Evolutionary conservation across 2,797 vertebrate species (phyloP), one percentile per base, ranked within the genome.

Genomic region (Babyrousa celebensis): DNA sequence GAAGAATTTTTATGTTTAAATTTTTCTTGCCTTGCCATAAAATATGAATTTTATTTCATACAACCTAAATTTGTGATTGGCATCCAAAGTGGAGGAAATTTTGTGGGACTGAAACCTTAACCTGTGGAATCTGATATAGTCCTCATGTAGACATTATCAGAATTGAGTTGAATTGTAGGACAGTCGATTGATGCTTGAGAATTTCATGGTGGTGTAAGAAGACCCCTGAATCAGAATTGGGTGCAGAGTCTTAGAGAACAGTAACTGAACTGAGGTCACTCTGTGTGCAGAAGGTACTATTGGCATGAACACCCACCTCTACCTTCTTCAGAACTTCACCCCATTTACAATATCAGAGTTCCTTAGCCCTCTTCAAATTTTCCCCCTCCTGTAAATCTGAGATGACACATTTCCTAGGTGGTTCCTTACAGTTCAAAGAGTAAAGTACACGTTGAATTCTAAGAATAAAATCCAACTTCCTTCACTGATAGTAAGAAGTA

Each of bases 381-480:
- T 27, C 54, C 27, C 68, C 8, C 43, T 48, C 7, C 36, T 75
- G 16, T 60, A 56, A 63, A 71, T 43, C 20, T 16, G 48, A 79
- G 27, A 84, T 29, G 15, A 62, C 17, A 21, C 3, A 48, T 60
- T 94, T 85, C 68, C 54, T 92, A 60, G 25, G 20, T n/a, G n/a
- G 60, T 65, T 40, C 21, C 32, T 88, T 85, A 60, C 5, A 29
- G n/a, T 58, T 79, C n/a, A 79, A 25, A 79, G 32, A 23, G 43
- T 48, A 48, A 48, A 48, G 54, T 56, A 56, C 54, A 15, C 16
- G 12, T 48, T 15, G 54, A 83, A 9, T 77, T 93, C 48, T 91
- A 40, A 89, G n/a, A 79, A 16, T 77, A 65, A 94, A 91, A 56
- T 72, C 12, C 62, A 72, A 90, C 14, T 60, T 60, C 65, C 27